These are phyloP conservation scores for Atrina japonica DNA, from an alignment of 2,888 invertebrate species.

Conservation along the genomic window DNA sequence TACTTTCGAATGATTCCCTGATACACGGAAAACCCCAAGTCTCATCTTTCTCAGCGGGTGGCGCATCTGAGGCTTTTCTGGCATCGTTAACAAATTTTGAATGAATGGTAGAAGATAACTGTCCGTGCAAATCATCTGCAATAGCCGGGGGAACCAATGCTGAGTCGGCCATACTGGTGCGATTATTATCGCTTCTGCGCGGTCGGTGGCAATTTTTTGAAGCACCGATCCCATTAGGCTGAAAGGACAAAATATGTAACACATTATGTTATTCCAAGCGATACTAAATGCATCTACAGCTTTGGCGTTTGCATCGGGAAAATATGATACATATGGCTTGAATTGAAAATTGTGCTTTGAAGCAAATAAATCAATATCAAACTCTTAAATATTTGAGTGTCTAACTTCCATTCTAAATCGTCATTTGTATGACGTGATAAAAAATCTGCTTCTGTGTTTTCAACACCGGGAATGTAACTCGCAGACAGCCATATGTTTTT, in stretches of 20 bases:
- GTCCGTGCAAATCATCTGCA: slow-evolving; percentile 24
- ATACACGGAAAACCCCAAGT: slow-evolving; percentile 46
- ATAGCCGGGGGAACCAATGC: slow-evolving; percentile 29
- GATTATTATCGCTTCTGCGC: slow-evolving; percentile 33
- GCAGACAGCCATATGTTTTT: slow-evolving; percentile 39
- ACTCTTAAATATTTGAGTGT: neutral
- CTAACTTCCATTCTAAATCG: slow-evolving; percentile 25
- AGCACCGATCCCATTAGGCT: slow-evolving; percentile 38
- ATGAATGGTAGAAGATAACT: slow-evolving; percentile 26
- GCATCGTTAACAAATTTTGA: slow-evolving; percentile 18
- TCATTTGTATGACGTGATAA: slow-evolving; percentile 1
- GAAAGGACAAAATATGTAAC: slow-evolving; percentile 50
- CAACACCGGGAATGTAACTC: slow-evolving; percentile 15
- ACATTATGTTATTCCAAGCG: slow-evolving; percentile 27
- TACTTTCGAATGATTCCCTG: slow-evolving; percentile 37
- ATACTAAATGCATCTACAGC: slow-evolving; percentile 46
- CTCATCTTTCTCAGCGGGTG: slow-evolving; percentile 42
- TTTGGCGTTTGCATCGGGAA: slow-evolving; percentile 35
- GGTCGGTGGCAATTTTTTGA: slow-evolving; percentile 37
- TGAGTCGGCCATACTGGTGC: slow-evolving; percentile 44
- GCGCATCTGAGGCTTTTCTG: slow-evolving; percentile 36
- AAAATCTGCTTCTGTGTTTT: slow-evolving; percentile 24
- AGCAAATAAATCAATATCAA: slow-evolving; percentile 41
- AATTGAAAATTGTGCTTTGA: slow-evolving; percentile 34
- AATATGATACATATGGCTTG: slow-evolving; percentile 27